Conservation (phyloP, 2,797 vertebrate species). For the Okamejei kenojei region DNA sequence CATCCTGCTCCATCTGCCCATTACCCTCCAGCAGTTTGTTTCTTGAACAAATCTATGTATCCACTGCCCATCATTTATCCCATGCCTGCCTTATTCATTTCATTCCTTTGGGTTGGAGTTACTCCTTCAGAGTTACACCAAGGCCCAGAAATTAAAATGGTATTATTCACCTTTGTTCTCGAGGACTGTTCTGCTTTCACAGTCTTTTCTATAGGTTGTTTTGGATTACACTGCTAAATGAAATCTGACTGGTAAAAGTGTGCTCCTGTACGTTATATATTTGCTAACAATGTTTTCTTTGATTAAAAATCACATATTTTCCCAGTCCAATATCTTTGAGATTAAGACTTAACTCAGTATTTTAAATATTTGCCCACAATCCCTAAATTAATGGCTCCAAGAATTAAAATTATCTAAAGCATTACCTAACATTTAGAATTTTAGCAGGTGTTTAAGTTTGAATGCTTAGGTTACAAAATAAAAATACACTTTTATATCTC, state of each 20-base stretch:
- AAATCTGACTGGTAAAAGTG: not conserved
- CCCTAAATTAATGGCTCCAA: not conserved
- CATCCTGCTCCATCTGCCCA: too few relatives aligned
- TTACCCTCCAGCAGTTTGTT: too few relatives aligned
- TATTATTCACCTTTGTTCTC: not conserved
- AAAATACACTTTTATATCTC: too few relatives aligned
- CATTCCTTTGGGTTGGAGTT: not conserved
- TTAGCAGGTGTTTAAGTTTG: too few relatives aligned
- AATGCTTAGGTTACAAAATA: too few relatives aligned
- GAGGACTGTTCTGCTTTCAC: not conserved
- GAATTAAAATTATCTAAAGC: not conserved
- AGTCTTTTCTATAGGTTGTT: not conserved
- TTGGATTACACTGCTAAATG: not conserved
- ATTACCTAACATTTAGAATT: too few relatives aligned
- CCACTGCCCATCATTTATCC: too few relatives aligned
- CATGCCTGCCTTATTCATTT: not conserved
- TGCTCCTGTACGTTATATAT: not conserved
- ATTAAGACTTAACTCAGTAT: not conserved
- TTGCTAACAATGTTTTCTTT: not conserved
- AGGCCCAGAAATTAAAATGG: not conserved
- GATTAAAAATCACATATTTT: not conserved
- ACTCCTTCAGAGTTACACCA: not conserved
- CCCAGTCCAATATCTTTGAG: not conserved
- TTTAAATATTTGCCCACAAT: not conserved
- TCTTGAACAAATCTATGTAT: too few relatives aligned